phyloP scores from a whole-genome alignment of 2,797 vertebrate genomes.

The Gadopsis marmoratus region DNA sequence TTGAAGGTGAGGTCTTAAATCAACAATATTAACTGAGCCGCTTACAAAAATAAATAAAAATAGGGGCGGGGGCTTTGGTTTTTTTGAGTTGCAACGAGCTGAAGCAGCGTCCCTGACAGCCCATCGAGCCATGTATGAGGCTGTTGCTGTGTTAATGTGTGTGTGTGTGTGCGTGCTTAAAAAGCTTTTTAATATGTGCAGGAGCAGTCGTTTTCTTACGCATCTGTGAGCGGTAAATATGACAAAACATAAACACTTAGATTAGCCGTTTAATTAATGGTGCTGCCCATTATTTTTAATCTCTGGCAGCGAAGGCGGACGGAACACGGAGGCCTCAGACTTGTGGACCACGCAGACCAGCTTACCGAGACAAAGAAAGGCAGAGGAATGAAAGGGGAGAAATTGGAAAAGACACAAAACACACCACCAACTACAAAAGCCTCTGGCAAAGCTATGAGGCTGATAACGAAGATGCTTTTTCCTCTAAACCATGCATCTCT shows the following conservation, averaged over 20 bases:
- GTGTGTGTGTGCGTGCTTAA: slow-evolving; percentile 15
- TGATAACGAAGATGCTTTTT: slow-evolving; percentile 79
- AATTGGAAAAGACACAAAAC: slow-evolving; percentile 72
- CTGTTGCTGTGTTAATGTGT: slow-evolving; percentile 30
- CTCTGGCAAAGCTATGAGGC: slow-evolving; percentile 66
- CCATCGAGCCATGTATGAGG: slow-evolving; percentile 17
- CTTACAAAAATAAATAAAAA: slow-evolving; percentile 68
- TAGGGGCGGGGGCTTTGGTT: background rate
- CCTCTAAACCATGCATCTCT: slow-evolving; percentile 62
- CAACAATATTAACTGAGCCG: slow-evolving; percentile 83
- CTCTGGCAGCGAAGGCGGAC: slow-evolving; percentile 63
- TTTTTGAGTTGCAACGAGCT: slow-evolving; percentile 32
- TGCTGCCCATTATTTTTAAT: slow-evolving; percentile 83
- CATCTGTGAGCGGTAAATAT: slow-evolving; percentile 75
- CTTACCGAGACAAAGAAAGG: slow-evolving; percentile 72
- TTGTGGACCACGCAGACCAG: slow-evolving; percentile 64
- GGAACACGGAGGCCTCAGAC: slow-evolving; percentile 76
- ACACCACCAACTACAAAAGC: slow-evolving; percentile 76
- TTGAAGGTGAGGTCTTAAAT: slow-evolving; percentile 85
- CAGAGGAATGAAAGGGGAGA: slow-evolving; percentile 70
- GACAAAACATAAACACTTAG: slow-evolving; percentile 76
- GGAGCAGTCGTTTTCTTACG: slow-evolving; percentile 41
- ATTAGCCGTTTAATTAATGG: slow-evolving; percentile 85
- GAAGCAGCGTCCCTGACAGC: slow-evolving; percentile 40
- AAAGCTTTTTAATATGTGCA: slow-evolving; percentile 28